Base-by-base conservation (phyloP, 2,888 invertebrate species). In the Cheilosia scutellata region DNA sequence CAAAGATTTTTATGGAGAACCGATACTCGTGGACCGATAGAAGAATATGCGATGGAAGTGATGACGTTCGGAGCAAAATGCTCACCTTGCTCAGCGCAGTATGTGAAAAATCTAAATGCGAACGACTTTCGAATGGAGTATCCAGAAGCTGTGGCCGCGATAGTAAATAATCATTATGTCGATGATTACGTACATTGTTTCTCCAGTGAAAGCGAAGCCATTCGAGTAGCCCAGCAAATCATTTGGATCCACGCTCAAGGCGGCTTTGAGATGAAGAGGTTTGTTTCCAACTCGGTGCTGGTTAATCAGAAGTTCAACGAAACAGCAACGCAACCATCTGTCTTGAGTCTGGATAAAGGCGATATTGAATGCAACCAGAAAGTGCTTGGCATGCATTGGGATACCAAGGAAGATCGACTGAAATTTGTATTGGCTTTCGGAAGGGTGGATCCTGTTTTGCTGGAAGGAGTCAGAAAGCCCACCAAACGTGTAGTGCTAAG, bases 1-100 rank as follows among this genome's bases (percentile, higher is more conserved):
- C 89, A 90, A 75, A 40, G 89, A 13, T 89, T 89, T 84, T 31
- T 90, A 11, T 91, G 89, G 89, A 74, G 89, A 13, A 9, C 4
- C 0, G 42, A 78, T 37, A 16, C 27, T 0, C 5, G 9, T 13
- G 42, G 9, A 0, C 31, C 47, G 2, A 33, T 77, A 0, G 83
- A 82, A 6, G 84, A 79, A 16, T 88, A 88, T 42, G 71, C 63
- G 4, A 88, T 89, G 88, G 42, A 29, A 5, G 78, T 82, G 3
- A 88, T 88, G 88, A 89, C 71, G 1, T 88, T 89, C 49, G 87
- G 88, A 16, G 87, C 88, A 2, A 87, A 75, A 7, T 89, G 87
- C 51, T 87, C 84, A 9, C 84, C 87, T 4, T 57, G 78, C 25
- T 79, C 68, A 13, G 87, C 87, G 13, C 84, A 88, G 62, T 88